Conservation (phyloP, 2,797 vertebrate genomes). For the Aphelocoma californica region DNA sequence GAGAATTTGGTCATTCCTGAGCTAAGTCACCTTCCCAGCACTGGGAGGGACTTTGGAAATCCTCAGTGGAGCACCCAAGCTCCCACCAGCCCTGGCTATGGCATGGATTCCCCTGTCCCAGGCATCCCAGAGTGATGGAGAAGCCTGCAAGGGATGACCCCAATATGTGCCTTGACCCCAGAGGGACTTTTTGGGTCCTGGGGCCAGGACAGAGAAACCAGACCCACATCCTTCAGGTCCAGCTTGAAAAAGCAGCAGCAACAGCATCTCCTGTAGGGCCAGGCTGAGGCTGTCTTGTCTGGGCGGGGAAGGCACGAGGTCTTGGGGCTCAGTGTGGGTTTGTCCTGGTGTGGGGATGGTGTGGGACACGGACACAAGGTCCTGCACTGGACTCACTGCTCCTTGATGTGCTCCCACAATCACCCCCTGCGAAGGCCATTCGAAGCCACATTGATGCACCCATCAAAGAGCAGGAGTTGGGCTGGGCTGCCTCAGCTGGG, state of each 20-base stretch:
- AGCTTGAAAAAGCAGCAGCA: neutral
- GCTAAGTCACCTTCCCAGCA: constrained; percentile 13
- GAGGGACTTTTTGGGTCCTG: neutral
- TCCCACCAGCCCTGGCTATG: rapidly evolving
- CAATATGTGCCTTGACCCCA: neutral
- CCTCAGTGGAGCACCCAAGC: rapidly evolving
- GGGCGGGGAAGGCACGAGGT: neutral
- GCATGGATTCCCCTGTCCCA: neutral
- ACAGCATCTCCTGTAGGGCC: neutral
- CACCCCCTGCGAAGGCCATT: rapidly evolving
- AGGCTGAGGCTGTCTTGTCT: rapidly evolving
- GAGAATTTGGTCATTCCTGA: neutral
- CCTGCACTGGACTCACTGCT: neutral
- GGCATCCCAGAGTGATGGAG: neutral
- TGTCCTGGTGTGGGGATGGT: rapidly evolving
- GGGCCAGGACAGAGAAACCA: neutral
- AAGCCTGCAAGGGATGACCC: neutral
- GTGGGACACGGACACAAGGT: neutral
- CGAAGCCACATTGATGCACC: rapidly evolving
- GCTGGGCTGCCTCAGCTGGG: neutral
- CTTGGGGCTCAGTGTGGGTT: neutral
- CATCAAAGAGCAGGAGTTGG: neutral
- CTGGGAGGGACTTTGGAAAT: neutral
- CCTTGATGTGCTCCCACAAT: rapidly evolving
- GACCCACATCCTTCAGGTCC: neutral